Percentiles rank a stretch among this genome's conserved stretches.
phyloP scores from a whole-genome alignment of 2,797 vertebrate genomes.

The Chiroxiphia lanceolata region DNA sequence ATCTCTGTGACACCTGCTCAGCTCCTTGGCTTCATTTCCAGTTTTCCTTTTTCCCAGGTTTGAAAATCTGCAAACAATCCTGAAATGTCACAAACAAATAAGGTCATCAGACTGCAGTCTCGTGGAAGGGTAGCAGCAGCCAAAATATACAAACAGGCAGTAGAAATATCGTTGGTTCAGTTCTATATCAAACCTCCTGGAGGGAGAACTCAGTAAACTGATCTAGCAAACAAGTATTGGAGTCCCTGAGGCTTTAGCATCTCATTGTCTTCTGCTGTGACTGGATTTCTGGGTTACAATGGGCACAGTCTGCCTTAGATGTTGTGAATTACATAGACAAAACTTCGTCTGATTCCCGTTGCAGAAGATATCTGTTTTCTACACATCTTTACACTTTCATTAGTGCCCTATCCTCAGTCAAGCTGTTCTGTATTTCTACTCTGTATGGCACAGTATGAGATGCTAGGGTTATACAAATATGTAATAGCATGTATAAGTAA shows the following conservation, averaged over 20 bases:
- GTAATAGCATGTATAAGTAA: background rate
- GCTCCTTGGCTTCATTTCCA: background rate
- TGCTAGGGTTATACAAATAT: background rate
- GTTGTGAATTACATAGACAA: background rate
- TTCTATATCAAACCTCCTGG: background rate
- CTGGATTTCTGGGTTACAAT: background rate
- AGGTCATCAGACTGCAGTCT: background rate
- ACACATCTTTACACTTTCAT: background rate
- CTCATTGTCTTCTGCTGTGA: background rate
- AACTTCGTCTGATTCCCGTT: background rate
- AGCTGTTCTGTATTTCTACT: background rate
- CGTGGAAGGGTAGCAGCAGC: background rate
- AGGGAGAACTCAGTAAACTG: background rate
- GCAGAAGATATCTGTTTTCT: background rate
- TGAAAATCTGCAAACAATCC: background rate
- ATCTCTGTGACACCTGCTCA: background rate
- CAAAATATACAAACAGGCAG: conserved; percentile 12
- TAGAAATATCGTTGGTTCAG: background rate
- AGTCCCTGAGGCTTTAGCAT: background rate
- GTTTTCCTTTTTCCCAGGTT: background rate
- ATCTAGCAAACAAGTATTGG: background rate
- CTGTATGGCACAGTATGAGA: background rate
- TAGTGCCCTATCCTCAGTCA: background rate
- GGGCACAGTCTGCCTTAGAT: background rate
- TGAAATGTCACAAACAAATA: background rate